A percentile compares a stretch with the other conserved stretches of the same genome.
Conservation (phyloP, 2,888 invertebrate genomes). For the Caprella mutica region DNA sequence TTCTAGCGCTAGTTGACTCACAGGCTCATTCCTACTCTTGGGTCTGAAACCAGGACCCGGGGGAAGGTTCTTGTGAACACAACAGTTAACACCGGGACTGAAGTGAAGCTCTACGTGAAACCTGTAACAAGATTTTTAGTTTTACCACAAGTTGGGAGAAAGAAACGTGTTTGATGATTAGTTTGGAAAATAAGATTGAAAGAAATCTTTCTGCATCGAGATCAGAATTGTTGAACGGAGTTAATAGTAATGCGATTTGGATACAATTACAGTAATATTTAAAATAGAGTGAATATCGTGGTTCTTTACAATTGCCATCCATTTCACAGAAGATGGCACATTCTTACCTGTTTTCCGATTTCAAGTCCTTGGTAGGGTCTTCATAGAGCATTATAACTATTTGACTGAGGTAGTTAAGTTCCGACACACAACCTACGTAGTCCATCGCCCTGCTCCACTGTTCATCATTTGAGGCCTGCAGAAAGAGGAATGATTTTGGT, state of each 20-base stretch:
- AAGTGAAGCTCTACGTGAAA: constrained; percentile 98
- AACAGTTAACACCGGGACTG: constrained; percentile 95
- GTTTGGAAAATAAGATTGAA: no score
- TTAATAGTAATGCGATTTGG: no score
- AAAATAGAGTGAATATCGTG: no score
- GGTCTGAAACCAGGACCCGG: constrained; percentile 87
- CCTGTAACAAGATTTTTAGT: constrained; percentile 44
- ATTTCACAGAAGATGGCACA: neutral
- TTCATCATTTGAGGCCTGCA: constrained; percentile 61
- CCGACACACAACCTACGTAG: constrained; percentile 92
- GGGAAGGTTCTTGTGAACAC: constrained; percentile 83
- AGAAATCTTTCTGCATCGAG: no score
- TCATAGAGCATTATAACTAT: constrained; percentile 98
- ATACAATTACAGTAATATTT: no score
- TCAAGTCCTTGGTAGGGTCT: constrained; percentile 89
- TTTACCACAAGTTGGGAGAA: no score
- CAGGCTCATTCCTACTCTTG: constrained; percentile 63
- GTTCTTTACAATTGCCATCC: no score
- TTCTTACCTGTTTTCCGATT: constrained; percentile 57
- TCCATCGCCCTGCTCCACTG: constrained; percentile 99
- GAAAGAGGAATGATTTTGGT: no score
- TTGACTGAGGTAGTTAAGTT: constrained; percentile 98
- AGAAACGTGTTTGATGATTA: no score
- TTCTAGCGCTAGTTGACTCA: no score
- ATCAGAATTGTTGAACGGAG: no score